These are phyloP conservation scores for Nebria salina DNA, from an alignment of 2,888 invertebrate species.

Conservation along the genomic window DNA sequence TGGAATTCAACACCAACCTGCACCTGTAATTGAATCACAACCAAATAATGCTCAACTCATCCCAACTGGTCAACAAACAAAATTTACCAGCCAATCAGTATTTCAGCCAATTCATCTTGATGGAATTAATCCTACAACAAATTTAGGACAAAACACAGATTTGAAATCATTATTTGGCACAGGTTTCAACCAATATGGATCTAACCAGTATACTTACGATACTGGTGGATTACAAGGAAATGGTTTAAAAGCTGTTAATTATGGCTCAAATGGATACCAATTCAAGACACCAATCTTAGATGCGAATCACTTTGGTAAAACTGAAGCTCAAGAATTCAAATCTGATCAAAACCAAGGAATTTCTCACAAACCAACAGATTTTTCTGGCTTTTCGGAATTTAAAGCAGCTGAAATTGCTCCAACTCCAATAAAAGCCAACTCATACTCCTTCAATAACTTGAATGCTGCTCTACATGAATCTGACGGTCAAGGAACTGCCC, in stretches of 20 bases:
- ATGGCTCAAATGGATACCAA: neutral
- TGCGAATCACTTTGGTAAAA: neutral
- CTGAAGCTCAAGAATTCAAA: neutral
- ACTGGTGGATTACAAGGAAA: neutral
- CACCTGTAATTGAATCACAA: neutral
- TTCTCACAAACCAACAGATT: neutral
- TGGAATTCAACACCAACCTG: neutral
- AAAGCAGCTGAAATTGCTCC: neutral
- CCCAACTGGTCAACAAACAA: neutral
- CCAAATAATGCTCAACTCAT: neutral
- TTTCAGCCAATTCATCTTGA: neutral
- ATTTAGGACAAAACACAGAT: neutral
- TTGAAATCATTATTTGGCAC: neutral
- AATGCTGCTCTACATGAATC: neutral
- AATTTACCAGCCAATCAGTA: neutral
- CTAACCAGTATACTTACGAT: neutral
- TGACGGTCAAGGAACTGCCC: conserved; percentile 3
- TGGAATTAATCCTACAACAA: neutral
- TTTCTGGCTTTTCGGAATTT: neutral
- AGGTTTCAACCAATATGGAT: neutral
- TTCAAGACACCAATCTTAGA: neutral
- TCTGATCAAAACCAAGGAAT: neutral
- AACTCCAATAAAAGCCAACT: neutral
- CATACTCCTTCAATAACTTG: neutral
- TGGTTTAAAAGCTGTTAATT: neutral